A percentile compares a stretch with the other conserved stretches of the same genome.
phyloP scores from a whole-genome alignment of 2,888 invertebrate genomes.

The Lepetodrilus schrolli region DNA sequence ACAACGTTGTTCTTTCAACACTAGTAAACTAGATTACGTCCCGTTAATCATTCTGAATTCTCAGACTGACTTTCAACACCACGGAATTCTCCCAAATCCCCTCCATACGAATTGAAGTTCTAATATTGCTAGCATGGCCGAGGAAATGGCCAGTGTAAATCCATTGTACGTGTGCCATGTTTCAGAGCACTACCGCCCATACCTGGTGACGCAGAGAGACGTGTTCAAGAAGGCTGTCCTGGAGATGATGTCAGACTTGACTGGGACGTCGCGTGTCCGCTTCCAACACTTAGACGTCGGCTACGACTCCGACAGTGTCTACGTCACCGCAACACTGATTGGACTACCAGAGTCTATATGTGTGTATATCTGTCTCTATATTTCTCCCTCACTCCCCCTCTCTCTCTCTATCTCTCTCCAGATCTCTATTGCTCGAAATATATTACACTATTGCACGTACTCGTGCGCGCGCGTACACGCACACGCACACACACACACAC shows the following conservation, averaged over 20 bases:
- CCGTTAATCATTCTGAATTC: too few relatives aligned
- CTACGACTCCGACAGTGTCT: conserved; percentile 46
- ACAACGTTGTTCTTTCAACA: background rate
- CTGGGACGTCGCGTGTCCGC: conserved; percentile 49
- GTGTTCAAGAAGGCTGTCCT: conserved; percentile 49
- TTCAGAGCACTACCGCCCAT: conserved; percentile 55
- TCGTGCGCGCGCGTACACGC: too few relatives aligned
- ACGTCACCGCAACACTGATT: conserved; percentile 53
- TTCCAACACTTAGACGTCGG: conserved; percentile 55
- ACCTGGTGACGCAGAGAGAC: conserved; percentile 45
- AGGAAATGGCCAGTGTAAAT: too few relatives aligned
- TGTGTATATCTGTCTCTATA: conserved; percentile 33
- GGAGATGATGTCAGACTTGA: conserved; percentile 39
- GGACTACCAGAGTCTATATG: conserved; percentile 52
- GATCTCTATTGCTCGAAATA: too few relatives aligned
- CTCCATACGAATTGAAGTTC: background rate
- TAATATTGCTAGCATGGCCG: too few relatives aligned
- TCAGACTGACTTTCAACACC: too few relatives aligned
- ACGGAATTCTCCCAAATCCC: too few relatives aligned
- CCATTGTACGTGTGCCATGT: background rate
- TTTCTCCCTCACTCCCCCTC: background rate
- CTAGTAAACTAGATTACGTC: too few relatives aligned
- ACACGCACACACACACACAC: too few relatives aligned
- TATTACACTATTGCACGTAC: too few relatives aligned
- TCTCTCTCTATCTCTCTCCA: too few relatives aligned